Evolutionary conservation across 2,888 invertebrate genomes (phyloP), one percentile per base, ranked within the genome.

Genomic region (Stomorhina lunata): DNA sequence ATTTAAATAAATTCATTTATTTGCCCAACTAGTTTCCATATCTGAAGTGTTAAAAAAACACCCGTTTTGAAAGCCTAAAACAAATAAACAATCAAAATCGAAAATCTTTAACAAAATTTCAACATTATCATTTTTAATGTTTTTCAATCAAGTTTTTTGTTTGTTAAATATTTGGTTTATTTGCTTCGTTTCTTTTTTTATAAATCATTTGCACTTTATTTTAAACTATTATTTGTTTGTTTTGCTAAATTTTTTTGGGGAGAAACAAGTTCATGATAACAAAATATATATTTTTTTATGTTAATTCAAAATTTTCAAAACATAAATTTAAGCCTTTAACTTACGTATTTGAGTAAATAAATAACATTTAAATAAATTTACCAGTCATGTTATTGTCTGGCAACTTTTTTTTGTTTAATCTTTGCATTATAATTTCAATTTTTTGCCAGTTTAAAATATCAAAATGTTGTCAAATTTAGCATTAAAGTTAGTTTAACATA

Each of bases 261-360:
- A 34, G 66, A 50, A 50, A 66, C 66, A 50, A 66, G 50, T 66
- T 66, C 50, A 66, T n/a, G 32, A 65, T 57, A 57, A 57, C 45
- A 65, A 65, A 48, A 32, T 25, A 17, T 48, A 10, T 48, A 4
- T 40, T 65, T 45, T 32, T 55, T 29, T 32, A 55, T 55, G 29
- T 10, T 17, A 29, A 17, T 32, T 29, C 15, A 45, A 32, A 65
- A 65, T 32, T 27, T 27, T 27, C 22, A 25, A 40, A 59, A 37
- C 6, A 40, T 17, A 32, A 29, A 55, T 15, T 15, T 17, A 29
- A 27, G 9, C 17, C 40, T 27, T 10, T 40, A n/a, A 59, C 15
- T 4, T 10, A 12, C 25, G 5, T 9, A 17, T n/a, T n/a, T n/a
- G n/a, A n/a, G n/a, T 10, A 25, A 45, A 63, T 45, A 45, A 25